Evolutionary conservation across 2,797 vertebrate species (phyloP), one percentile per base, ranked within the genome.

Genomic region (Chrysolophus pictus): DNA sequence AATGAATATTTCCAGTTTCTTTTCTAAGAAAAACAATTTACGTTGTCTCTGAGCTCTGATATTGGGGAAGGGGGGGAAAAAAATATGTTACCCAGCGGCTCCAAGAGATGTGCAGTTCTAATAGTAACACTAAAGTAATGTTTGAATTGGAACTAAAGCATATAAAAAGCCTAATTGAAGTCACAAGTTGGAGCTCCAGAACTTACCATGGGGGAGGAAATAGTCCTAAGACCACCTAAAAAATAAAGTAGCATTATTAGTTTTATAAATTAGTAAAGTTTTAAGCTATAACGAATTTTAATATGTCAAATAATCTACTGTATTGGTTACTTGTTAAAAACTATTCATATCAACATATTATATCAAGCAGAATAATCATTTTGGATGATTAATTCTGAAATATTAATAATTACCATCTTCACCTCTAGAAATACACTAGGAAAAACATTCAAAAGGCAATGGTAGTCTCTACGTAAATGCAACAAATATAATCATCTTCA

Each of bases 121-220:
- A 44, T 41, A 94, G 31, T 87, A 59, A 87, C 24, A 74, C 63
- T 39, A 79, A 84, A 91, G 49, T 87, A 83, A 88, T 80, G 87
- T 90, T 94, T 93, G 81, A 83, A 95, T 70, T 94, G 92, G 89
- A 96, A 95, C 71, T 87, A 93, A 96, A 96, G 73, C 91, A 96
- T 92, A 95, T 90, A 88, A 93, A 82, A 82, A 18, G 49, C 94
- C 96, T 97, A 95, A 91, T 35, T 96, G 81, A 97, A 96, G 88
- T 95, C 96, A 97, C 87, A 97, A 95, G 89, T 94, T 97, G 96
- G 96, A 97, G 95, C 95, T 97, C 94, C 95, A 97, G 93, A 97
- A 97, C 93, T 97, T 96, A 97, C 94, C 94, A 96, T 88, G 95
- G 94, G 96, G 94, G 93, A 97, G 90, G 96, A 95, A 96, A 97